Percentiles rank a stretch among this genome's conserved stretches.
phyloP scores from a whole-genome alignment of 2,113 vertebrate genomes.

The Pogona vitticeps region DNA sequence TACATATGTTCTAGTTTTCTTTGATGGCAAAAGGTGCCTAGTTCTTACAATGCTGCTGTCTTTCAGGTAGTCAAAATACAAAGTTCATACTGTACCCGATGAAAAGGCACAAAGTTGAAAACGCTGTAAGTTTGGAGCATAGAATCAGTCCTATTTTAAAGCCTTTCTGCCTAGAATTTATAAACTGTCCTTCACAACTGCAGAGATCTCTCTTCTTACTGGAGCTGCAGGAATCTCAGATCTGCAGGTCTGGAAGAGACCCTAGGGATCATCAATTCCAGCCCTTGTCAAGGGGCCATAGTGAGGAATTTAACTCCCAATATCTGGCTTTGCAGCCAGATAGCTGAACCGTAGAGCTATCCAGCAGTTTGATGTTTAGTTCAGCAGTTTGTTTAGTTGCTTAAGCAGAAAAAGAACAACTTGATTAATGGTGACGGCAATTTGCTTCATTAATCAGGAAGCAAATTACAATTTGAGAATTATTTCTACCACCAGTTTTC shows the following conservation, averaged over 20 bases:
- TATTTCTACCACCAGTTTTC: neutral
- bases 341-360: too few species aligned
- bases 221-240: neutral
- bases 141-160: neutral
- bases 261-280: too few species aligned
- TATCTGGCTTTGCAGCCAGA: too few species aligned
- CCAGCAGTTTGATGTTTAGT: neutral
- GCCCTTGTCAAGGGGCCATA: too few species aligned
- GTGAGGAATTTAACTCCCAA: too few species aligned
- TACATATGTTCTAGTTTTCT: neutral
- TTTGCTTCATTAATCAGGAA: neutral
- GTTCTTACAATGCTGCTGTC: too few species aligned
- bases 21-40: neutral
- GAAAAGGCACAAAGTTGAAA: neutral
- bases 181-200: neutral
- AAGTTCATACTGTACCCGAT: neutral
- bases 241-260: too few species aligned
- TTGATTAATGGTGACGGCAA: neutral
- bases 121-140: neutral
- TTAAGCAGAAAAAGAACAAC: neutral
- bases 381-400: too few species aligned
- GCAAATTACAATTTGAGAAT: neutral
- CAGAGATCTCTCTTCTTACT: neutral
- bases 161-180: neutral
- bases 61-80: neutral